phyloP scores from a whole-genome alignment of 1,140 invertebrate species.

The Neoseiulus cucumeris region DNA sequence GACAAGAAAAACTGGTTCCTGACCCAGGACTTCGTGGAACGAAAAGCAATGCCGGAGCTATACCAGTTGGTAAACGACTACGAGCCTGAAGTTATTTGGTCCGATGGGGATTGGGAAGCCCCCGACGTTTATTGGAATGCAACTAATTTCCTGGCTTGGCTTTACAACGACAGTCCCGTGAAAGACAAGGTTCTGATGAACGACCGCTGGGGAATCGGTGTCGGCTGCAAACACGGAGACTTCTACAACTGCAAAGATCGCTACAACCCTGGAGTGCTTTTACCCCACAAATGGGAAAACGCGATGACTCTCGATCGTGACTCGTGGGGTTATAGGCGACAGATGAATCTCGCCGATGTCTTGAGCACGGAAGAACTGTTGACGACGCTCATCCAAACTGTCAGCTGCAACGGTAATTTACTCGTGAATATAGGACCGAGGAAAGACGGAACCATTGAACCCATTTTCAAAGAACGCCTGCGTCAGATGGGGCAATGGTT shows the following conservation, averaged over 20 bases:
- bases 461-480: constrained; percentile 74
- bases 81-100: constrained; percentile 28
- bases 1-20: constrained; percentile 48
- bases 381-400: constrained; percentile 38
- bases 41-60: constrained; percentile 51
- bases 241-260: constrained; percentile 32
- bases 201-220: constrained; percentile 59
- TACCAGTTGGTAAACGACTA: constrained; percentile 38
- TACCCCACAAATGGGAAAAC: constrained; percentile 71
- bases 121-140: constrained; percentile 31
- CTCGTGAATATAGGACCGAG: constrained; percentile 78
- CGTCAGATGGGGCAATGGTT: constrained; percentile 47
- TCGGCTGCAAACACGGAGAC: constrained; percentile 31
- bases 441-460: constrained; percentile 60
- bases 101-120: constrained; percentile 33
- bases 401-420: constrained; percentile 43
- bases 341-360: constrained; percentile 46
- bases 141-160: constrained; percentile 34
- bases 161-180: constrained; percentile 44
- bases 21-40: constrained; percentile 40
- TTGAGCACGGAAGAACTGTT: constrained; percentile 52
- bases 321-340: constrained; percentile 74
- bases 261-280: constrained; percentile 22
- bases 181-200: constrained; percentile 68
- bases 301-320: constrained; percentile 60